Conservation (phyloP, 2,797 vertebrate species). For the Lagocephalus sceleratus region DNA sequence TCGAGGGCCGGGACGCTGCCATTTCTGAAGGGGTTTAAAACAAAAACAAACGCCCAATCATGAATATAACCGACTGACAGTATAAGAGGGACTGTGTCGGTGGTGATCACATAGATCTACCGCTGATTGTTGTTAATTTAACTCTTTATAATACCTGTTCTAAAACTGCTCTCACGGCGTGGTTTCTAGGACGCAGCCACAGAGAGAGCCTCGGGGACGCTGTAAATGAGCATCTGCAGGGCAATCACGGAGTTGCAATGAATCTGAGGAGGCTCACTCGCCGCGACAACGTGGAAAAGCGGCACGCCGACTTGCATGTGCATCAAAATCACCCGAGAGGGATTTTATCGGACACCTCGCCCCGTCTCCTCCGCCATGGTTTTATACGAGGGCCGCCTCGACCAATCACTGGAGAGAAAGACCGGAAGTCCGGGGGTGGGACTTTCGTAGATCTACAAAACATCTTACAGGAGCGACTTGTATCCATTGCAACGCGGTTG, state of each 20-base stretch:
- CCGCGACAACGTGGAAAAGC: neutral
- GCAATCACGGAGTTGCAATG: too few species aligned
- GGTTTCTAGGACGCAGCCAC: too few species aligned
- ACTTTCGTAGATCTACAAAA: constrained; percentile 35
- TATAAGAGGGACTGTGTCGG: too few species aligned
- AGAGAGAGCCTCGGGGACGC: too few species aligned
- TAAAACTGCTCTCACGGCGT: too few species aligned
- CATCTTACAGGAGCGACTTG: accelerated
- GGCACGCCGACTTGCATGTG: neutral
- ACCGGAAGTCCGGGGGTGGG: constrained; percentile 17
- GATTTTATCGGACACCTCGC: neutral
- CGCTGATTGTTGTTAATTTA: too few species aligned
- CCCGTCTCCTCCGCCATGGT: constrained; percentile 32
- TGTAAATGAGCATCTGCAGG: too few species aligned
- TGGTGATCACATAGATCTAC: too few species aligned
- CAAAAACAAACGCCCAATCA: neutral
- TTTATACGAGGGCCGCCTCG: neutral
- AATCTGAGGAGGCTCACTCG: too few species aligned
- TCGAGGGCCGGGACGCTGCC: constrained; percentile 4
- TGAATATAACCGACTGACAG: too few species aligned
- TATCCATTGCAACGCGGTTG: accelerated
- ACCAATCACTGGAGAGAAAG: constrained; percentile 17
- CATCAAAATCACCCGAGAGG: neutral
- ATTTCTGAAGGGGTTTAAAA: constrained; percentile 30
- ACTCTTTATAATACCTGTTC: too few species aligned